Evolutionary conservation across 2,888 invertebrate species (phyloP), one percentile per base, ranked within the genome.

Genomic region (Mechanitis messenoides): DNA sequence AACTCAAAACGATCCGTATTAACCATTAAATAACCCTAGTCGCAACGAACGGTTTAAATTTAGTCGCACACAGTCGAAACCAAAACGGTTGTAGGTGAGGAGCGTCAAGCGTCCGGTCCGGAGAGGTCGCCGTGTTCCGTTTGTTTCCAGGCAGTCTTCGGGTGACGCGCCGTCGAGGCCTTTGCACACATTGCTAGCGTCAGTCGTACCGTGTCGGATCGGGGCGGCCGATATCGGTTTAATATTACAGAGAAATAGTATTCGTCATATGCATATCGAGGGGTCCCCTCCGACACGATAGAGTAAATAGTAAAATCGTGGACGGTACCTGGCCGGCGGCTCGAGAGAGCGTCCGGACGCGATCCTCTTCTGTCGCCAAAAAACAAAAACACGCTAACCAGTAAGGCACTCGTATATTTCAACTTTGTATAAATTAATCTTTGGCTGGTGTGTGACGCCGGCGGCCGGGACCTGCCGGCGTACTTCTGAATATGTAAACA

Each of bases 311-410:
- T 67, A 71, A 81, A 79, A 82, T 77, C 81, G 84, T 81, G 68
- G 77, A 93, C 93, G 91, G 92, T 94, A 94, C 94, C 94, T 94
- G 93, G 93, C 93, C 94, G 92, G 92, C 92, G 93, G 91, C 93
- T 94, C 93, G 80, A 92, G 93, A 93, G 94, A 94, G 93, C 88
- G 93, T 92, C 92, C 93, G 92, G 94, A 92, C 93, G 91, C 79
- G 93, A 92, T 92, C 92, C 93, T 86, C 87, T 80, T 77, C 80
- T 74, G 74, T 72, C 72, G 82, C 67, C 77, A 78, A 74, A 75
- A 84, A 88, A 85, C 85, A 88, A 88, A 20, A 88, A 87, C 86
- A 85, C 85, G 82, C 80, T 84, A 81, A 87, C 88, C 88, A 89
- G 86, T 87, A 90, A 89, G 89, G 90, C 90, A 89, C 89, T 87